phyloP scores from a whole-genome alignment of 2,113 vertebrate genomes.

The Naja naja region DNA sequence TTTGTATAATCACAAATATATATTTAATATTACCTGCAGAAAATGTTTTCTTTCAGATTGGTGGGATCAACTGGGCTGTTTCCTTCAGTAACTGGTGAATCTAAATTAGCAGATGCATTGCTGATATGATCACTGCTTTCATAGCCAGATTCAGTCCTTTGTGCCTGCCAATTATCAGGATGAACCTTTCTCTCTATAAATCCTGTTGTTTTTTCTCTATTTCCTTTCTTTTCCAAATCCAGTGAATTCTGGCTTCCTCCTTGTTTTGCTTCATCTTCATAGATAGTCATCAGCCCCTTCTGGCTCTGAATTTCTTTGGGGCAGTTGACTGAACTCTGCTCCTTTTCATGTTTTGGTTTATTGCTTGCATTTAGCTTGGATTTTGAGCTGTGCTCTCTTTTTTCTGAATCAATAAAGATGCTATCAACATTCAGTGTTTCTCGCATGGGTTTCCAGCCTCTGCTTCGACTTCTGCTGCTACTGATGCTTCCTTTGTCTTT shows the following conservation, averaged over 20 bases:
- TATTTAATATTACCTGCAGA: slow-evolving; percentile 74
- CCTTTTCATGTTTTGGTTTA: slow-evolving; percentile 69
- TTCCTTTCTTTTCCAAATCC: slow-evolving; percentile 78
- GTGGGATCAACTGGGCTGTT: slow-evolving; percentile 64
- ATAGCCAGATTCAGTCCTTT: slow-evolving; percentile 90
- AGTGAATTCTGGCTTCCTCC: slow-evolving; percentile 81
- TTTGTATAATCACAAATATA: not conserved
- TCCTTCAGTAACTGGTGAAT: slow-evolving; percentile 81
- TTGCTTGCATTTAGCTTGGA: slow-evolving; percentile 60
- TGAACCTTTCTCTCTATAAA: slow-evolving; percentile 67
- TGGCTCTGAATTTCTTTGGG: slow-evolving; percentile 77
- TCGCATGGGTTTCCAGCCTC: slow-evolving; percentile 86
- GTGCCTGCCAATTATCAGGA: slow-evolving; percentile 85
- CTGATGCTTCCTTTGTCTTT: slow-evolving; percentile 65
- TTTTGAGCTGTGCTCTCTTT: slow-evolving; percentile 75
- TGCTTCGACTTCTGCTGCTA: slow-evolving; percentile 65
- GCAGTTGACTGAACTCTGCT: slow-evolving; percentile 66
- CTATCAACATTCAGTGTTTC: slow-evolving; percentile 93
- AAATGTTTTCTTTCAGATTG: slow-evolving; percentile 67
- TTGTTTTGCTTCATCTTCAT: slow-evolving; percentile 88
- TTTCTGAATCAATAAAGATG: slow-evolving; percentile 84
- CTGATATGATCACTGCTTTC: slow-evolving; percentile 91
- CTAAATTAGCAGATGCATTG: slow-evolving; percentile 83
- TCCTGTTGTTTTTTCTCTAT: slow-evolving; percentile 71
- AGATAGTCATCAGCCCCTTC: slow-evolving; percentile 91